A percentile compares a stretch with the other conserved stretches of the same genome.
These are phyloP conservation scores for Balanococcus diminutus DNA, from an alignment of 2,888 invertebrate species.

Conservation along the genomic window DNA sequence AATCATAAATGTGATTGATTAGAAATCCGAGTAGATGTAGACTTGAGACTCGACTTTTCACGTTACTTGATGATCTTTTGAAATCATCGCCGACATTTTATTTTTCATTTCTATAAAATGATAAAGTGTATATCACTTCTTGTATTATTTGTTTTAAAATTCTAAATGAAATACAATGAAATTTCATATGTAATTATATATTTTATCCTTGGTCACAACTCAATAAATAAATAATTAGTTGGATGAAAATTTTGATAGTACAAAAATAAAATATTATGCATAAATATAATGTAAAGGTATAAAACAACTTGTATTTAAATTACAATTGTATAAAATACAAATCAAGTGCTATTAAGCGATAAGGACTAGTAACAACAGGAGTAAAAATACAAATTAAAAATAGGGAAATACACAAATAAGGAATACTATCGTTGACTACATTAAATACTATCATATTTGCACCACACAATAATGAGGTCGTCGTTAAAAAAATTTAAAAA, in stretches of 20 bases:
- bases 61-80: too few relatives aligned
- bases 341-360: conserved; percentile 23
- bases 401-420: conserved; percentile 15
- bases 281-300: not conserved
- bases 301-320: conserved; percentile 19
- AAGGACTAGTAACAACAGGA: conserved; percentile 32
- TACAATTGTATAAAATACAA: not conserved
- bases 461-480: not conserved
- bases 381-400: not conserved
- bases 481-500: not conserved
- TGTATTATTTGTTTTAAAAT: too few relatives aligned
- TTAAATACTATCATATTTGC: not conserved
- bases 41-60: too few relatives aligned
- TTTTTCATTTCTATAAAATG: too few relatives aligned
- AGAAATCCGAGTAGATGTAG: too few relatives aligned
- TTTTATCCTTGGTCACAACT: conserved; percentile 3
- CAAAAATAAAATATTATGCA: not conserved
- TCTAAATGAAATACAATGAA: not conserved
- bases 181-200: not conserved
- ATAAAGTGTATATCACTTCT: too few relatives aligned
- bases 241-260: conserved; percentile 17
- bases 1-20: too few relatives aligned
- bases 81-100: too few relatives aligned
- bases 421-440: conserved; percentile 11
- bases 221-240: not conserved